Evolutionary conservation across 2,113 vertebrate species (phyloP).

Genomic region (Trachemys scripta): DNA sequence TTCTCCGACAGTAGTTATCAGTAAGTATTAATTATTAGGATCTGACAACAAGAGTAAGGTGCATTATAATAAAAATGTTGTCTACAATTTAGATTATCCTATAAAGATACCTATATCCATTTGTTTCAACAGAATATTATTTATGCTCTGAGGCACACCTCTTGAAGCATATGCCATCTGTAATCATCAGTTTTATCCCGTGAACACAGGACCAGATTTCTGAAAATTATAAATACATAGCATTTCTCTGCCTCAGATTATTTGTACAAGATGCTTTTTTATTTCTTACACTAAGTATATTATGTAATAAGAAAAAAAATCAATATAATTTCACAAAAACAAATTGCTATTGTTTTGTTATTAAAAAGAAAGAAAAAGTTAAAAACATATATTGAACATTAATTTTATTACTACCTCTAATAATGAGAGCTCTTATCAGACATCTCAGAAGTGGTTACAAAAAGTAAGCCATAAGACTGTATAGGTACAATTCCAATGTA

Average conservation of each 20-base stretch:
- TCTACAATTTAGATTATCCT: background rate
- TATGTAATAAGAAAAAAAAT: background rate
- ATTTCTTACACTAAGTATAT: background rate
- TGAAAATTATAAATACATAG: constrained; percentile 12
- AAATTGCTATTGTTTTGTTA: background rate
- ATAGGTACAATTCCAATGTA: background rate
- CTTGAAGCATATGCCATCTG: constrained; percentile 41
- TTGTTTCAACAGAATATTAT: constrained; percentile 8
- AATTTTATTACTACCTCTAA: background rate
- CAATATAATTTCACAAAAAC: background rate
- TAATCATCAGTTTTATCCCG: constrained; percentile 28
- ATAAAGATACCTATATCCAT: background rate
- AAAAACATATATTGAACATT: background rate
- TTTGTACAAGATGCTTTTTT: background rate
- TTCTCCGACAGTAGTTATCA: background rate
- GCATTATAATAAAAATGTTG: background rate
- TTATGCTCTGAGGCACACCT: constrained; percentile 32
- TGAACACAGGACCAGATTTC: background rate
- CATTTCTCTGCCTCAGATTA: background rate
- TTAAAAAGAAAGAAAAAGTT: background rate
- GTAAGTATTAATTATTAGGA: background rate
- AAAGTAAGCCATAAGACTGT: background rate
- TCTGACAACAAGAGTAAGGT: background rate
- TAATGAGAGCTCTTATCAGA: background rate
- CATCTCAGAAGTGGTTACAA: background rate